Evolutionary conservation across 2,113 vertebrate species (phyloP), one percentile per base, ranked within the genome.

Genomic region (Eudyptes chrysolophus): DNA sequence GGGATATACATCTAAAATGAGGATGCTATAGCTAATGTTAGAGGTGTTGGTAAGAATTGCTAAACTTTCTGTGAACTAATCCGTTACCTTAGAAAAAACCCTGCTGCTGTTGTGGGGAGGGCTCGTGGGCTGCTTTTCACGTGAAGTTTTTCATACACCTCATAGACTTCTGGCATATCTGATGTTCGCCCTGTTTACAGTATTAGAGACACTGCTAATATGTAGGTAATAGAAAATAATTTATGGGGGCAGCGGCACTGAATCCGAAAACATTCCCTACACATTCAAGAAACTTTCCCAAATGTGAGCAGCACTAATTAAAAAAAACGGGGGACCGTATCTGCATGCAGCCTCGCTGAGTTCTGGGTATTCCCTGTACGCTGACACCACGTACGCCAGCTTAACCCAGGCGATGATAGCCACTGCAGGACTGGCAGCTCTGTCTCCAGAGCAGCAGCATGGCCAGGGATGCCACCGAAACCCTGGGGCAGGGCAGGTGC

Each of bases 341-440:
- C 58, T 90, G 65, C 46, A 16, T 10, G 34, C 27, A 82, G n/a
- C 49, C 49, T 77, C 7, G 18, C 30, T 80, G 58, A 49, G 32
- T 52, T 90, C 71, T 66, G n/a, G 30, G 4, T 74, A 26, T 82
- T 84, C 38, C 48, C 29, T 86, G 22, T 52, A 10, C 1, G 4
- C 3, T 11, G 75, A 54, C 36, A 77, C 30, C 51, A 27, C 2
- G 2, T 32, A n/a, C 0, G 2, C 20, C 60, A 46, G 11, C 40
- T 86, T 74, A 62, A 58, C 57, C 16, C 52, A 65, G 32, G 12
- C 0, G 3, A 30, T 52, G 24, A 51, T 42, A 79, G 46, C 34
- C 71, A n/a, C 58, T 66, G 51, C n/a, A 48, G 42, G 38, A 42
- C n/a, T 15, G 19, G 65, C 38, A 52, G 30, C 51, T 74, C 55